Conservation (phyloP, 2,113 vertebrate genomes). For the Macaca nemestrina region DNA sequence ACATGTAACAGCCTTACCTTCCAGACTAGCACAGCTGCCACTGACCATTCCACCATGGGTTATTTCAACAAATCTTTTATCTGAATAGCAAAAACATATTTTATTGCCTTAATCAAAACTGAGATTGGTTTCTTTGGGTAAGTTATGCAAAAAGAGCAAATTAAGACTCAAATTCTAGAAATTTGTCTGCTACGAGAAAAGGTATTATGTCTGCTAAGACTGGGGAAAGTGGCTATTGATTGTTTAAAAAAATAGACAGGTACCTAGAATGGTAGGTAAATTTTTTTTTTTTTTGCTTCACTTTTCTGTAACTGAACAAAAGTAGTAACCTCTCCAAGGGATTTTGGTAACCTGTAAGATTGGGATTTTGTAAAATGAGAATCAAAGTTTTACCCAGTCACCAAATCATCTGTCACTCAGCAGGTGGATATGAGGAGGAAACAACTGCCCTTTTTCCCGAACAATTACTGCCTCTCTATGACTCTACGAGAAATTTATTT, state of each 20-base stretch:
- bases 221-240: constrained; percentile 39
- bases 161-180: constrained; percentile 56
- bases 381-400: neutral
- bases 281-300: constrained; percentile 64
- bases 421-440: constrained; percentile 43
- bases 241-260: constrained; percentile 63
- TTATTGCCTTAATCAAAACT: constrained; percentile 66
- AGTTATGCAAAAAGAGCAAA: constrained; percentile 53
- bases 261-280: constrained; percentile 22
- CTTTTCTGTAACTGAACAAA: constrained; percentile 74
- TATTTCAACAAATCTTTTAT: neutral
- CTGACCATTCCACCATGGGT: neutral
- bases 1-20: neutral
- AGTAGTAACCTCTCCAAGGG: constrained; percentile 59
- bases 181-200: constrained; percentile 45
- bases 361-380: constrained; percentile 50
- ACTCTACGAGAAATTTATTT: constrained; percentile 58
- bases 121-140: constrained; percentile 46
- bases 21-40: neutral
- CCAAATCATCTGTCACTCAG: constrained; percentile 60
- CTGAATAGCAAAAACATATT: constrained; percentile 17
- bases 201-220: constrained; percentile 56
- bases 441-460: constrained; percentile 12
- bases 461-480: neutral
- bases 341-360: constrained; percentile 69